Percentiles rank a stretch among this genome's conserved stretches.
phyloP scores from a whole-genome alignment of 2,797 vertebrate genomes.

The Chloroceryle inda region DNA sequence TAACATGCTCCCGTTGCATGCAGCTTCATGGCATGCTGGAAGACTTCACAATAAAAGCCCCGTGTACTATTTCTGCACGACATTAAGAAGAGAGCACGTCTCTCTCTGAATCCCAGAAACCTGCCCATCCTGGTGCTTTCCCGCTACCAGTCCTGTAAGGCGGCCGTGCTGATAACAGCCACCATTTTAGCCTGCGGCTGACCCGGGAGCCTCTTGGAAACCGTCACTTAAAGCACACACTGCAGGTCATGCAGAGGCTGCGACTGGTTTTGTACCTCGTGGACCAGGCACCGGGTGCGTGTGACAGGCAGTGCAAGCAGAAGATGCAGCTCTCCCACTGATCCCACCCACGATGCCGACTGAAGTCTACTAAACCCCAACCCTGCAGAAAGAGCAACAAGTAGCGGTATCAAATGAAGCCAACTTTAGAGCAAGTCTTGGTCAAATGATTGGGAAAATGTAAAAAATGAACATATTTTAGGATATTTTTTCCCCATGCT shows the following conservation, averaged over 20 bases:
- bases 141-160: background rate
- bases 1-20: accelerated
- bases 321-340: background rate
- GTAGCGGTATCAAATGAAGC: background rate
- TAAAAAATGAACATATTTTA: background rate
- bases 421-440: background rate
- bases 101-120: background rate
- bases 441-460: background rate
- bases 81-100: background rate
- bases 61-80: background rate
- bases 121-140: accelerated
- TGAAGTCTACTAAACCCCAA: background rate
- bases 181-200: background rate
- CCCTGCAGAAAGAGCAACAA: background rate
- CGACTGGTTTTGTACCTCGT: background rate
- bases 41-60: background rate
- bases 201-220: background rate
- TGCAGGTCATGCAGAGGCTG: background rate
- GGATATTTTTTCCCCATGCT: background rate
- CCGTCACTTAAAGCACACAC: background rate
- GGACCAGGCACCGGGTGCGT: background rate
- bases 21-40: background rate
- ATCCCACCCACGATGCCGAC: accelerated
- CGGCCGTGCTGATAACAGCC: background rate
- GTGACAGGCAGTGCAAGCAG: accelerated